phyloP scores from a whole-genome alignment of 2,113 vertebrate species.

The human (Homo sapiens) region GRCh38 chr1:92001501-92002000 shows the following conservation, averaged over 20 bases:
- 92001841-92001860: neutral
- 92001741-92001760: neutral
- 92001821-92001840: neutral
- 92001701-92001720: neutral
- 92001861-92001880: slow-evolving; percentile 39
- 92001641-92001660: too few relatives aligned
- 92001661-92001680: too few relatives aligned
- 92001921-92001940: neutral
- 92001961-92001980: neutral
- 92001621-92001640: too few relatives aligned
- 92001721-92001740: neutral
- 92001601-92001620: too few relatives aligned
- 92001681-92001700: too few relatives aligned
- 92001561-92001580: too few relatives aligned
- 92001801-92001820: neutral
- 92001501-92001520: too few relatives aligned
- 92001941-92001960: slow-evolving; percentile 31
- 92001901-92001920: neutral
- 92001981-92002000: slow-evolving; percentile 33
- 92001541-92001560: too few relatives aligned
- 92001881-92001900: neutral
- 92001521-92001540: too few relatives aligned
- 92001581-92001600: too few relatives aligned
- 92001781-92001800: neutral
- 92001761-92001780: neutral